phyloP scores from a whole-genome alignment of 2,888 invertebrate species.

The Chironomus tentans region DNA sequence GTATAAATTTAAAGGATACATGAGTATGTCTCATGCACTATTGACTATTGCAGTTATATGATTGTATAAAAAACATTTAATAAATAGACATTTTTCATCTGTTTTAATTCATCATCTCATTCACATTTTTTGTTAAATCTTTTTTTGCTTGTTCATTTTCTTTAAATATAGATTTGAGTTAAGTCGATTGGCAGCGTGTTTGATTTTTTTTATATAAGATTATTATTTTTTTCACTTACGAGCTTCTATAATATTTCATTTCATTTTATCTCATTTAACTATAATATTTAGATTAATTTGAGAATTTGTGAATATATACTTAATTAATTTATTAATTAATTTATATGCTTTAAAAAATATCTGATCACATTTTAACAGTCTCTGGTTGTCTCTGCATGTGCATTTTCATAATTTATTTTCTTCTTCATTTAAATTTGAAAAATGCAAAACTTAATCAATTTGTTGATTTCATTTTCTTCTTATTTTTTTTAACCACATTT shows the following conservation, averaged over 20 bases:
- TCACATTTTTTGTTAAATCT: background rate
- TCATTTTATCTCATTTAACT: background rate
- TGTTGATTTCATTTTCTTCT: background rate
- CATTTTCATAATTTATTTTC: constrained; percentile 30
- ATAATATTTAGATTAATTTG: constrained; percentile 21
- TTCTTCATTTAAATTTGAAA: background rate
- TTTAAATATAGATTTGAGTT: too few species aligned
- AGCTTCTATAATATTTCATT: background rate
- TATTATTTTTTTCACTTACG: background rate
- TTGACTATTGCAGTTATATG: constrained; percentile 18
- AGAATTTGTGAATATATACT: constrained; percentile 2
- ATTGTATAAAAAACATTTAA: constrained; percentile 23
- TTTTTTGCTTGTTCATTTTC: too few species aligned
- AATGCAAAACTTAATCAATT: background rate
- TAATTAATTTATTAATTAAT: constrained; percentile 19
- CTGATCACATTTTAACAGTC: constrained; percentile 41
- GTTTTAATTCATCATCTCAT: background rate
- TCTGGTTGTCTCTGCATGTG: constrained; percentile 23
- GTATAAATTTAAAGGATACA: background rate
- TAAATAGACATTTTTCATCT: constrained; percentile 11
- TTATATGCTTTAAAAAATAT: constrained; percentile 35
- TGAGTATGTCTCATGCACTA: background rate
- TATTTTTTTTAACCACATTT: background rate
- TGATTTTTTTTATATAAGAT: background rate
- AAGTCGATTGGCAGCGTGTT: background rate